phyloP scores from a whole-genome alignment of 2,888 invertebrate species.

The Halictus ligatus region DNA sequence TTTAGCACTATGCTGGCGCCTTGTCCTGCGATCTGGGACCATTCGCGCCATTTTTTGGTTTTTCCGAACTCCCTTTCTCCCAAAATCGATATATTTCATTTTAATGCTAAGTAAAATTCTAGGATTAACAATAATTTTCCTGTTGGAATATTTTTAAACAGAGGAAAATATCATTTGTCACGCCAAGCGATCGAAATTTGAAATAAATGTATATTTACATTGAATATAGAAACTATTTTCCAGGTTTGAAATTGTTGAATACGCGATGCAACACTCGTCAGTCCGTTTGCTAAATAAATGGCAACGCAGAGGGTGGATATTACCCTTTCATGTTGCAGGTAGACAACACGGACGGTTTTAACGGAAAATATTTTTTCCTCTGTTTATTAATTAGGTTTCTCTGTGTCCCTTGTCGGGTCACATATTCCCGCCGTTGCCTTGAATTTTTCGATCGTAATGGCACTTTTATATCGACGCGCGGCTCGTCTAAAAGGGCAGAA shows the following conservation, averaged over 20 bases:
- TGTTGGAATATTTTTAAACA: neutral
- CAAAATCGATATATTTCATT: neutral
- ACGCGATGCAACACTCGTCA: neutral
- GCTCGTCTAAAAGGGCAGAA: neutral
- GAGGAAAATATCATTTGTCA: neutral
- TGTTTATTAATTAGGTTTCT: neutral
- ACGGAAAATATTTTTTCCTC: neutral
- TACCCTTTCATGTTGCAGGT: neutral
- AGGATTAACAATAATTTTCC: neutral
- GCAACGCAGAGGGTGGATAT: neutral
- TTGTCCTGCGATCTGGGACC: neutral
- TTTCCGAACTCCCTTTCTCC: neutral
- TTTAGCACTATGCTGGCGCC: neutral
- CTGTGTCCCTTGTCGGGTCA: neutral
- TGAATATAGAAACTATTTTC: neutral
- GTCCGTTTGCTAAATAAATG: neutral
- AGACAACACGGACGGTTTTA: neutral
- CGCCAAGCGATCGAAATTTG: neutral
- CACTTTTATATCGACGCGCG: constrained; percentile 5
- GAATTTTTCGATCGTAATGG: constrained; percentile 7
- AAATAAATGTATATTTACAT: neutral
- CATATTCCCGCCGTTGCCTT: neutral
- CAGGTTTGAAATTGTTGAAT: neutral
- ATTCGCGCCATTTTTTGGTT: neutral
- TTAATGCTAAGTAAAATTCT: no score